Base-by-base conservation (phyloP, 2,113 vertebrate species). In the Toxotes jaculatrix region DNA sequence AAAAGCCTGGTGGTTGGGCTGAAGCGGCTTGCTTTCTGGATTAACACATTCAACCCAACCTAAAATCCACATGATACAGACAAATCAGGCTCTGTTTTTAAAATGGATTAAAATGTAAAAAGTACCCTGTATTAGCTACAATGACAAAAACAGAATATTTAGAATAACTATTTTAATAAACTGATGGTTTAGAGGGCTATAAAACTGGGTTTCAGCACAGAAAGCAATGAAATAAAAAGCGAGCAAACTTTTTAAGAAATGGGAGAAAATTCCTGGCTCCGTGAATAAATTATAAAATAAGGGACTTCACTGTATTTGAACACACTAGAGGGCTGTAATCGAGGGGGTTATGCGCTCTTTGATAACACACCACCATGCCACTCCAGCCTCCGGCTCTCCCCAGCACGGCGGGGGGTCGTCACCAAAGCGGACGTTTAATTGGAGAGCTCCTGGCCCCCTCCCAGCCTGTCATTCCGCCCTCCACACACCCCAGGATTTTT, bases 21-120 rank as follows among this genome's bases (percentile, higher is more conserved):
- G 84, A 98, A 97, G 87, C 93, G 92, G 89, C 94, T 95, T 27
- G 97, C 96, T 95, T 88, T 97, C 94, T 96, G 94, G 88, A 98
- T 93, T 87, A 98, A 95, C 85, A 97, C 89, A 3, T 97, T 98
- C 93, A 99, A 94, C 82, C 96, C 97, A 49, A 98, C 97, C 97
- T 99, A 32, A 27, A 74, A 79, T 8, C 16, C 31, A 84, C 21
- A 53, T 0, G 4, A 27, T 0, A n/a, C 5, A 40, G 21, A 36
- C 36, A 31, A 40, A 32, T 63, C 40, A 66, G 27, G 31, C 31
- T 1, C 43, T 42, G 21, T 19, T 23, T 45, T 27, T 47, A 7
- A 31, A 32, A 59, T 56, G 56, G 7, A 32, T 31, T 3, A 32
- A 59, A 59, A 16, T 7, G 1, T 7, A 7, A 2, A 0, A 49